Conservation (phyloP, 2,888 invertebrate genomes). For the Electrophaes corylata region DNA sequence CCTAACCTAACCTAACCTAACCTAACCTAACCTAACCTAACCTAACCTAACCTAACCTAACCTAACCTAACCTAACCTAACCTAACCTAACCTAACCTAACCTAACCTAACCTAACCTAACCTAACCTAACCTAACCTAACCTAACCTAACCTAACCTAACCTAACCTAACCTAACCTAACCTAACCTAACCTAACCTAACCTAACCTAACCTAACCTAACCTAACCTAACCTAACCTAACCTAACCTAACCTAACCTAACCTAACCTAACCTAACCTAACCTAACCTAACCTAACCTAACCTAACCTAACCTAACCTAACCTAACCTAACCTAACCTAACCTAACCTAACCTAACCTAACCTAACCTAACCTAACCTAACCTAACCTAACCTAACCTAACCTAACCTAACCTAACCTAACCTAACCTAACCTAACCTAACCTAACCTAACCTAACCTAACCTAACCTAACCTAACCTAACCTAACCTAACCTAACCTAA, state of each 20-base stretch:
- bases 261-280: too few relatives aligned
- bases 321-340: too few relatives aligned
- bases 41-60: constrained; percentile 31
- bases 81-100: too few relatives aligned
- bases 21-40: constrained; percentile 30
- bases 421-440: constrained; percentile 26
- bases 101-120: constrained; percentile 15
- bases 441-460: not conserved
- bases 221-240: too few relatives aligned
- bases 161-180: too few relatives aligned
- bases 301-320: too few relatives aligned
- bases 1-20: constrained; percentile 25
- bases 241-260: too few relatives aligned
- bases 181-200: constrained; percentile 34
- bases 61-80: constrained; percentile 4
- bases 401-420: constrained; percentile 38
- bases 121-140: constrained; percentile 30
- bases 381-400: constrained; percentile 37
- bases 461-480: not conserved
- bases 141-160: constrained; percentile 34
- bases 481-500: constrained; percentile 23
- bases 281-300: too few relatives aligned
- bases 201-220: too few relatives aligned
- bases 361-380: constrained; percentile 35
- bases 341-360: too few relatives aligned